phyloP scores from a whole-genome alignment of 2,113 vertebrate genomes.

The Zapornia atra region DNA sequence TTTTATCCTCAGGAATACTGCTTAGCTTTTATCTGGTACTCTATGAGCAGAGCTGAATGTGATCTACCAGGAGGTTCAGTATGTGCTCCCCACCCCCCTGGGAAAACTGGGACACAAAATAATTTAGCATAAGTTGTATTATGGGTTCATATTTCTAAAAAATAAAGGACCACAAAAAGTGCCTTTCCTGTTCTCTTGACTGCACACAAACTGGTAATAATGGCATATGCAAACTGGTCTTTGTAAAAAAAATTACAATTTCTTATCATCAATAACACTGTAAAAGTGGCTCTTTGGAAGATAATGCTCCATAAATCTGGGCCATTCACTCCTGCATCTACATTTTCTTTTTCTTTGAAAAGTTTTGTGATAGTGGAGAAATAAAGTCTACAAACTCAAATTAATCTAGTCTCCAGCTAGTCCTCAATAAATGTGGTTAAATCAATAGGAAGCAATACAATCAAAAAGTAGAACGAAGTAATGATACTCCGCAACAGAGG shows the following conservation, averaged over 20 bases:
- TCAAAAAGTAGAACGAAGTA: neutral
- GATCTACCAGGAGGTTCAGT: neutral
- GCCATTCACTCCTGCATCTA: neutral
- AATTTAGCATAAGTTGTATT: neutral
- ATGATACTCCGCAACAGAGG: neutral
- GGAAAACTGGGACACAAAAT: neutral
- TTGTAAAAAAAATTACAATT: neutral
- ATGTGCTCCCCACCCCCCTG: fast-evolving
- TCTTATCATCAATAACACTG: neutral
- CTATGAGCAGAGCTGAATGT: neutral
- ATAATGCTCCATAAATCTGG: conserved; percentile 9
- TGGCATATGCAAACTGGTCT: neutral
- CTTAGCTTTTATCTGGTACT: neutral
- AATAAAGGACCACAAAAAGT: neutral
- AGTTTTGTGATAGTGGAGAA: neutral
- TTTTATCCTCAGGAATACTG: neutral
- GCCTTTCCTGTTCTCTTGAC: neutral
- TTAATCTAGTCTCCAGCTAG: neutral
- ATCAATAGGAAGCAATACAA: neutral
- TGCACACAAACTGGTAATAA: neutral
- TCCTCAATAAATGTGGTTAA: neutral
- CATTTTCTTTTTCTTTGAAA: neutral
- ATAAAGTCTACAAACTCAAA: neutral
- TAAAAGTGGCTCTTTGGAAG: conserved; percentile 10
- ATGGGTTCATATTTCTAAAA: neutral